Conservation (phyloP, 2,113 vertebrate species). For the Oceanites oceanicus region DNA sequence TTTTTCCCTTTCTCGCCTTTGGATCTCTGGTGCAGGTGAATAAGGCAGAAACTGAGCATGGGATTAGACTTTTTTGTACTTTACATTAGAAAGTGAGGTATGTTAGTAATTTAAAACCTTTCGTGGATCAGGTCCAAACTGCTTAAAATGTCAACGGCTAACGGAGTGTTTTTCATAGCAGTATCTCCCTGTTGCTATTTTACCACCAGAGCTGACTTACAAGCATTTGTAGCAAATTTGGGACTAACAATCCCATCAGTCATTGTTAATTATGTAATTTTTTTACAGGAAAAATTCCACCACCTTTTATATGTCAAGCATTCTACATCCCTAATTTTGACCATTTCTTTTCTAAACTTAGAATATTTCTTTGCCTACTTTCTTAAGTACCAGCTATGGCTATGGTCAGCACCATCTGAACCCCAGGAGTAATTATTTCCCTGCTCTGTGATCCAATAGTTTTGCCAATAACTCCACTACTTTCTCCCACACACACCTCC, state of each 20-base stretch:
- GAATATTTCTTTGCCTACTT: not conserved
- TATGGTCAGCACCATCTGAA: not conserved
- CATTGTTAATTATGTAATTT: not conserved
- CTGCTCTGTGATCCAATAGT: not conserved
- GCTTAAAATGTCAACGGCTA: conserved; percentile 16
- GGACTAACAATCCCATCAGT: not conserved
- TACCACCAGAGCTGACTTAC: not conserved
- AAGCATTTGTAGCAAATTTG: not conserved
- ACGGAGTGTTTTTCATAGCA: not conserved
- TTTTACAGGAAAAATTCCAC: not conserved
- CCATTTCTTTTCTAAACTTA: not conserved
- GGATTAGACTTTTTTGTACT: not conserved
- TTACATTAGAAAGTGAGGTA: not conserved
- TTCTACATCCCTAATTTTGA: not conserved
- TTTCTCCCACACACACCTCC: not conserved
- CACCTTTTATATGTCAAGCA: not conserved
- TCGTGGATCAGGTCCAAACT: not conserved
- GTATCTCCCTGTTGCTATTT: not conserved
- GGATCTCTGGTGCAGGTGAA: not conserved
- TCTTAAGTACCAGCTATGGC: not conserved
- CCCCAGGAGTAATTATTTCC: not conserved
- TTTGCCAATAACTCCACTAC: not conserved
- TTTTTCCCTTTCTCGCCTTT: not conserved
- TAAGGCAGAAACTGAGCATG: not conserved
- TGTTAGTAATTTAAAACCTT: not conserved